phyloP scores from a whole-genome alignment of 1,140 invertebrate species.

The Anagrus nilaparvatae region DNA sequence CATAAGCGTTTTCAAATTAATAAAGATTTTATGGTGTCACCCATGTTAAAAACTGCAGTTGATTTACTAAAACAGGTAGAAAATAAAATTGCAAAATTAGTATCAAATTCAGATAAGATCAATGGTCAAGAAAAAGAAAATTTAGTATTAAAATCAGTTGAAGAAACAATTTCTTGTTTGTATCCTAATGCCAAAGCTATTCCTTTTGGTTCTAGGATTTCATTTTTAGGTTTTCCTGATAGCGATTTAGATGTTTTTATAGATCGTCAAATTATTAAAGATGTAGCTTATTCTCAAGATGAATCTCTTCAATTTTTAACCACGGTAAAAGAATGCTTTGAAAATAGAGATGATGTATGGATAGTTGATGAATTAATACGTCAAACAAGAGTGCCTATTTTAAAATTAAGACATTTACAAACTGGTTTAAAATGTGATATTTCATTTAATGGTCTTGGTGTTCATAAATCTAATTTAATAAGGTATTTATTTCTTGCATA shows the following conservation, averaged over 20 bases:
- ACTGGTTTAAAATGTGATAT: slow-evolving; percentile 45
- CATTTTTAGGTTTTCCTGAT: slow-evolving; percentile 31
- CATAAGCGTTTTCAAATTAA: slow-evolving; percentile 16
- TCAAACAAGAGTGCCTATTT: slow-evolving; percentile 42
- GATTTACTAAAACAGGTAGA: slow-evolving; percentile 15
- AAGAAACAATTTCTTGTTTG: slow-evolving; percentile 9
- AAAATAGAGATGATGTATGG: slow-evolving; percentile 16
- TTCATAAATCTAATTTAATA: slow-evolving; percentile 45
- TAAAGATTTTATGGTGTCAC: slow-evolving; percentile 8
- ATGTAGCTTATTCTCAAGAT: neutral
- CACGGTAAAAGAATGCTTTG: slow-evolving; percentile 2
- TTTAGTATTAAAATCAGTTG: slow-evolving; percentile 18
- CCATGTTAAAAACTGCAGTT: slow-evolving; percentile 13
- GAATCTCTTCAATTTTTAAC: neutral
- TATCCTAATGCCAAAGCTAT: slow-evolving; percentile 27
- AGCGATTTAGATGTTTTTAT: slow-evolving; percentile 45
- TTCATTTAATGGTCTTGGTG: slow-evolving; percentile 46
- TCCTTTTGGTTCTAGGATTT: slow-evolving; percentile 41
- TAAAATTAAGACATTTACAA: slow-evolving; percentile 40
- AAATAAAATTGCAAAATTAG: slow-evolving; percentile 6
- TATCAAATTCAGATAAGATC: slow-evolving; percentile 12
- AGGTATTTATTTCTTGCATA: too few relatives aligned
- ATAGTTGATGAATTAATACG: slow-evolving; percentile 18
- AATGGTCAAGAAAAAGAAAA: slow-evolving; percentile 8
- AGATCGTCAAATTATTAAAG: slow-evolving; percentile 27